Base-by-base conservation (phyloP, 2,888 invertebrate species). In the Phortica magna region DNA sequence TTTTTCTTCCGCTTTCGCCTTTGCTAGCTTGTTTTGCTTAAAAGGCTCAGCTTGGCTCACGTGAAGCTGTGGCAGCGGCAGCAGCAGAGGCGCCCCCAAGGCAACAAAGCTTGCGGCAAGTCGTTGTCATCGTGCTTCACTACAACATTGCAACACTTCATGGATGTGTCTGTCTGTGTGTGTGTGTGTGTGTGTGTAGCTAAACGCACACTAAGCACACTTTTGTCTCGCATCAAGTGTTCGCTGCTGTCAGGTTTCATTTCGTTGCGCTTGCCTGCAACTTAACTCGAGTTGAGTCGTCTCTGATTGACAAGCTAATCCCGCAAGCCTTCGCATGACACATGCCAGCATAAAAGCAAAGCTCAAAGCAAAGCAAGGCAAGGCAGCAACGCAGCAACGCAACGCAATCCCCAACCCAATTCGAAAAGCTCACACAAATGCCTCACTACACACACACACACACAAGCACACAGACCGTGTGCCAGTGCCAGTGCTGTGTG, bases 271-370 rank as follows among this genome's bases (percentile, higher is more conserved):
- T 53, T 6, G 70, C 70, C 7, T 7, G 31, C 42, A 41, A 19
- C 42, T 42, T 1, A 53, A 53, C 70, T 70, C 42, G n/a, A 17
- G 14, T 17, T 17, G 42, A 53, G 42, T 53, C 42, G 6, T 22
- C 3, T 19, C 70, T 53, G 70, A 70, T 70, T 70, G 70, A 53
- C 70, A 53, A 31, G 53, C 70, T 70, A 70, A 70, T 70, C 70
- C 70, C 7, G 53, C 65, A 22, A 61, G 64, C 64, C 42, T 48
- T 48, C 48, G 17, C 14, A 3, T 70, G 70, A 17, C 70, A 70
- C 31, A 70, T 70, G 53, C 4, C 53, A 53, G 48, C 48, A 48
- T 48, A 48, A 48, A 31, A 48, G 48, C 48, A 48, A 48, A 48
- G 48, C 48, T 48, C 48, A 48, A 48, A 48, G 48, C 14, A 48